phyloP scores from a whole-genome alignment of 2,888 invertebrate genomes.

The Lamellibrachia satsuma region DNA sequence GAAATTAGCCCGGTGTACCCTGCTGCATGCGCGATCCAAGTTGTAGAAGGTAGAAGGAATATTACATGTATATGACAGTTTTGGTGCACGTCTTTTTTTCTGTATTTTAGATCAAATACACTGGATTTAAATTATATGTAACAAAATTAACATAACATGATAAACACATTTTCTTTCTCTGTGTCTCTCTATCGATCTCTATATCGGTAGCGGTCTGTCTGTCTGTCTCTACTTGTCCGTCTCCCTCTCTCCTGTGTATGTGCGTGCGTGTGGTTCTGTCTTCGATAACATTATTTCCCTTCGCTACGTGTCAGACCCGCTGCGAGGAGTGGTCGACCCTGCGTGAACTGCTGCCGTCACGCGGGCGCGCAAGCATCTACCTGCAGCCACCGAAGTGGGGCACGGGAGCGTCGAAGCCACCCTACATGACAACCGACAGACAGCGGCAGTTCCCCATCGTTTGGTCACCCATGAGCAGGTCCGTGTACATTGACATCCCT shows the following conservation, averaged over 20 bases:
- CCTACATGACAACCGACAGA: slow-evolving; percentile 37
- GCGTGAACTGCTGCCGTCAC: slow-evolving; percentile 58
- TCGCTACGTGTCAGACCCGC: slow-evolving; percentile 23
- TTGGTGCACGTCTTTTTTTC: too few relatives aligned
- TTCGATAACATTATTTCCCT: not conserved
- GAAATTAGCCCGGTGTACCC: too few relatives aligned
- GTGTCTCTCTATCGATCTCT: not conserved
- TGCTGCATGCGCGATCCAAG: too few relatives aligned
- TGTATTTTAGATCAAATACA: too few relatives aligned
- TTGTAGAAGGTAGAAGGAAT: too few relatives aligned
- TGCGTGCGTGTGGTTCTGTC: not conserved
- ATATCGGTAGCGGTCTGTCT: not conserved
- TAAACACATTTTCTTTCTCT: not conserved
- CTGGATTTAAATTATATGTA: too few relatives aligned
- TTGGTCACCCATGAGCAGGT: slow-evolving; percentile 62
- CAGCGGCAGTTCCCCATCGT: slow-evolving; percentile 50
- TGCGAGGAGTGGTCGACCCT: slow-evolving; percentile 61
- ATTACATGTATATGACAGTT: too few relatives aligned
- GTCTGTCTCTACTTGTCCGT: not conserved
- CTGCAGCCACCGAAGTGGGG: slow-evolving; percentile 57
- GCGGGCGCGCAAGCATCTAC: slow-evolving; percentile 42
- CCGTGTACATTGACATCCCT: not conserved
- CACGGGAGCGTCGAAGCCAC: slow-evolving; percentile 45
- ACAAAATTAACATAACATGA: too few relatives aligned
- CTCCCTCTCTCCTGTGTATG: not conserved